phyloP scores from a whole-genome alignment of 2,113 vertebrate genomes.

The Scalopus aquaticus region DNA sequence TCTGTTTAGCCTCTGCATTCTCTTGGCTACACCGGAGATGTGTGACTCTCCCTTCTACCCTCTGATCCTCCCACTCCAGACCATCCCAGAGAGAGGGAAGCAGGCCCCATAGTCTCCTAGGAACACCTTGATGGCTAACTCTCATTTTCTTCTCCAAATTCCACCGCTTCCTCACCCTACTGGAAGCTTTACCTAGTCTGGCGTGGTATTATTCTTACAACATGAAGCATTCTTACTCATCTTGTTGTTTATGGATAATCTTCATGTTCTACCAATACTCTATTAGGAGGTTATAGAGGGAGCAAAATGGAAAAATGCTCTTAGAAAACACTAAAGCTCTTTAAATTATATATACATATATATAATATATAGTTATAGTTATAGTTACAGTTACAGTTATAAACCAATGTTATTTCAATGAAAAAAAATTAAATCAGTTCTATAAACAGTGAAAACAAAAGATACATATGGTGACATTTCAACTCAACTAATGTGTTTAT shows the following conservation, averaged over 20 bases:
- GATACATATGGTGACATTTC: neutral
- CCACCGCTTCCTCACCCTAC: neutral
- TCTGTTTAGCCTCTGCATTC: neutral
- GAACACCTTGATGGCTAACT: neutral
- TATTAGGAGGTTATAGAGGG: neutral
- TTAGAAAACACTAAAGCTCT: constrained; percentile 35
- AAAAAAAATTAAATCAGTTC: neutral
- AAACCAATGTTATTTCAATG: neutral
- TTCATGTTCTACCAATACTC: neutral
- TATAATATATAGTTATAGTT: too few relatives aligned
- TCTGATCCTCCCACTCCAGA: neutral
- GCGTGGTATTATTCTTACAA: neutral
- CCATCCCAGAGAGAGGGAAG: neutral
- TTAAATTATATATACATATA: neutral
- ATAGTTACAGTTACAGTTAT: too few relatives aligned
- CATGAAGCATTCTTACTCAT: neutral
- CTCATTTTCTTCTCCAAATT: neutral
- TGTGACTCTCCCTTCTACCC: neutral
- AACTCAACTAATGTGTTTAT: constrained; percentile 15
- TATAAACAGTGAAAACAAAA: neutral
- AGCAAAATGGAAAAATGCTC: neutral
- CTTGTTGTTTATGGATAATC: neutral
- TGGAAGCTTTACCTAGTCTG: neutral
- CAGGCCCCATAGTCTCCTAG: neutral
- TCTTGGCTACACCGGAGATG: neutral